Evolutionary conservation across 2,888 invertebrate species (phyloP).

Genomic region (Lasioglossum pauxillum): DNA sequence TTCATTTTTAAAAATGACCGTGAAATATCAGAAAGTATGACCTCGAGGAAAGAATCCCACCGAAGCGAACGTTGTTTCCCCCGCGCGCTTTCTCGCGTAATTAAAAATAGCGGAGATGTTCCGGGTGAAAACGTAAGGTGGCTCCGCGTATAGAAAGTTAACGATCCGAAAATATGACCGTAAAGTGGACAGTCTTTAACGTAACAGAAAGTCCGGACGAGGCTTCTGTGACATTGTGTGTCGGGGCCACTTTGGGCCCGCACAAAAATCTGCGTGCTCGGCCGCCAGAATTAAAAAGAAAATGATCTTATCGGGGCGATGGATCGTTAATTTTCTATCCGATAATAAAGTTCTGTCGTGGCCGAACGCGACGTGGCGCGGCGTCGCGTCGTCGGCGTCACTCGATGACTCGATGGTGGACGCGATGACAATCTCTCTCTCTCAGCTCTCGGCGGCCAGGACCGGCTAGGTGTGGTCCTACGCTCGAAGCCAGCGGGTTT

Average conservation of each 20-base stretch:
- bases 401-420: conserved; percentile 54
- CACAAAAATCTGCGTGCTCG: not conserved
- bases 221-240: not conserved
- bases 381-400: conserved; percentile 58
- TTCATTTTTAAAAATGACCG: too few relatives aligned
- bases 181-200: not conserved
- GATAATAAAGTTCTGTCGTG: conserved; percentile 16
- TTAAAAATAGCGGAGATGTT: too few relatives aligned
- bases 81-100: too few relatives aligned
- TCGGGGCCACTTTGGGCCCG: not conserved
- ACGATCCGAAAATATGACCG: not conserved
- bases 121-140: too few relatives aligned
- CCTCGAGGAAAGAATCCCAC: too few relatives aligned
- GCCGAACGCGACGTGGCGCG: conserved; percentile 22
- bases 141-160: too few relatives aligned
- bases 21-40: too few relatives aligned
- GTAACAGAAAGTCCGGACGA: not conserved
- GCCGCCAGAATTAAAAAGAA: conserved; percentile 3
- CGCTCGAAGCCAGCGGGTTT: conserved; percentile 81
- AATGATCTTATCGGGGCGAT: not conserved
- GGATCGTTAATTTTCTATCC: conserved; percentile 18
- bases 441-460: conserved; percentile 48
- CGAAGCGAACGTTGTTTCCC: too few relatives aligned
- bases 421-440: conserved; percentile 81
- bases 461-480: conserved; percentile 83